Evolutionary conservation across 1,140 invertebrate species (phyloP).

Genomic region (Galleria mellonella): DNA sequence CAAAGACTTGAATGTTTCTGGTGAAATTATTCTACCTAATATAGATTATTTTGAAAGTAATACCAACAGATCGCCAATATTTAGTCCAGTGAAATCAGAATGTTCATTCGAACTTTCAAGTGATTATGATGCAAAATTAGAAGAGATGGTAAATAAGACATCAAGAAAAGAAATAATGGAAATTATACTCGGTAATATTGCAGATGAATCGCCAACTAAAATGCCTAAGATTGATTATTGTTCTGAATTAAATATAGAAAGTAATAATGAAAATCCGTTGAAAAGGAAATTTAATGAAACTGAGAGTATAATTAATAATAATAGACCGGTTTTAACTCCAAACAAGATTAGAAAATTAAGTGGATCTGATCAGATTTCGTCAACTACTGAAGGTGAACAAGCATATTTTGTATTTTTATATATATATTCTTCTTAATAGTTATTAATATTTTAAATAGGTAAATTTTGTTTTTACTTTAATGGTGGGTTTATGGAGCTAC

Average conservation of each 20-base stretch:
- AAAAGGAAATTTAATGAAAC: constrained; percentile 43
- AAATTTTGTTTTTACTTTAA: too few relatives aligned
- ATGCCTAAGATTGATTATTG: constrained; percentile 56
- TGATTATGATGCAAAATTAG: constrained; percentile 59
- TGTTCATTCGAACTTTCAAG: constrained; percentile 55
- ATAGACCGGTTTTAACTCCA: constrained; percentile 41
- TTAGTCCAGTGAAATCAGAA: constrained; percentile 61
- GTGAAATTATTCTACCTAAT: constrained; percentile 43
- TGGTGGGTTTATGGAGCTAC: too few relatives aligned
- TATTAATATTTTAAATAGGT: too few relatives aligned
- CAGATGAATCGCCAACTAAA: constrained; percentile 35
- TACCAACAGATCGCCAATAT: constrained; percentile 23
- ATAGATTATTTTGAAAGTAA: constrained; percentile 22
- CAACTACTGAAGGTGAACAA: constrained; percentile 53
- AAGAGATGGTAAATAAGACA: constrained; percentile 61
- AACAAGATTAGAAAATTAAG: constrained; percentile 54
- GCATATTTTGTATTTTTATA: constrained; percentile 3
- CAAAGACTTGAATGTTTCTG: constrained; percentile 40
- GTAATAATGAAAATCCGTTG: constrained; percentile 24
- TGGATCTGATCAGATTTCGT: constrained; percentile 53
- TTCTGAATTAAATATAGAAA: constrained; percentile 44
- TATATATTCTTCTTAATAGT: constrained; percentile 3
- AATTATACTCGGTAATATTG: constrained; percentile 52
- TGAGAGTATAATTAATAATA: constrained; percentile 48
- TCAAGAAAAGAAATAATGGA: constrained; percentile 63